Base-by-base conservation (phyloP, 2,113 vertebrate genomes). In the Blennius ocellaris region DNA sequence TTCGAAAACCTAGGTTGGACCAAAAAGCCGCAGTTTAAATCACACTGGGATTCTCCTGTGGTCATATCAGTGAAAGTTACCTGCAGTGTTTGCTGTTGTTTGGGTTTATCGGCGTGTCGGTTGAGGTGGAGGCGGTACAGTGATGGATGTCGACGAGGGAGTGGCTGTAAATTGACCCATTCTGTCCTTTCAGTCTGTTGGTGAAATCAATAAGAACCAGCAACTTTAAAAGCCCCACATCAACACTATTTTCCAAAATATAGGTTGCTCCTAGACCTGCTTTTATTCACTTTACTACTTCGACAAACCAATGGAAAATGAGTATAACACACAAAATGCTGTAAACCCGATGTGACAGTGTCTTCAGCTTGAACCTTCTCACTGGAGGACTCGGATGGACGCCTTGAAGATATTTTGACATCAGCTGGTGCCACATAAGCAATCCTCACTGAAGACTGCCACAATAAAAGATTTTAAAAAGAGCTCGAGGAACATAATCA, bases 361-460 rank as follows among this genome's bases (percentile, higher is more conserved):
- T 70, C 71, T 85, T 70, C 37, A 55, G 69, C 15, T 39, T 48
- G 43, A 72, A 75, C 78, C 64, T 71, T 54, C 72, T 73, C 36
- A 47, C 55, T 5, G 36, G 37, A 50, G 57, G 63, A 55, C 77
- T 79, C 82, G 73, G 43, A 82, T 62, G 21, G 58, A 60, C 17
- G 76, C 70, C 62, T 84, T 51, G 79, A 6, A 79, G 65, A 87
- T 63, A 80, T 87, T 86, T 73, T 66, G 65, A 89, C 79, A 85
- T 30, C 73, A 84, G 82, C 61, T 40, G 76, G 83, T 17, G 74
- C 80, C 80, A 69, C 72, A 85, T 71, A 85, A 53, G 52, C 86
- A 85, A 82, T 86, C 79, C 67, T 78, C 82, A 52, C 48, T 15
- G 64, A 89, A 89, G 76, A 60, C 86, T 73, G 76, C 76, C 74